Base-by-base conservation (phyloP, 2,113 vertebrate species). In the Typhlomys cinereus region DNA sequence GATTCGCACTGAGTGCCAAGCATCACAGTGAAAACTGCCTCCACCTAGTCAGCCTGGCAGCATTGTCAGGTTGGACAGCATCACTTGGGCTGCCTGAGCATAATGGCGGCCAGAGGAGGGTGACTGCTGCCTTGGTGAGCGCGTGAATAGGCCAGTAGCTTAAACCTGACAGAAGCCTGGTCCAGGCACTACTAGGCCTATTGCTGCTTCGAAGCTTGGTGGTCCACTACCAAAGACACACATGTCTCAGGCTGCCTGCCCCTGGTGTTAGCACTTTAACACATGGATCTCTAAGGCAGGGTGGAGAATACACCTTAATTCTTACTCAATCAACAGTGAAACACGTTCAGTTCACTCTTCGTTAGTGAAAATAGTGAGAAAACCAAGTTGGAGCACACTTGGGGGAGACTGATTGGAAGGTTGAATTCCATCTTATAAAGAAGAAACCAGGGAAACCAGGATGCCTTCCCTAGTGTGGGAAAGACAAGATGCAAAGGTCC, bases 21-120 rank as follows among this genome's bases (percentile, higher is more conserved):
- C 79, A 82, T 92, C 21, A 81, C 66, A 21, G 41, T 89, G 93
- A 61, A 94, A 85, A 61, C 81, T 67, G 17, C 88, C 50, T 79
- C 78, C 66, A 36, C 36, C 74, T 73, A 12, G 76, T 76, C 25
- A n/a, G 1, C 71, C 67, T 79, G 29, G 31, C 48, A 85, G 50
- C 57, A 15, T 67, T 87, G 41, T 83, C 82, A 85, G 39, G 39
- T 71, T 79, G 82, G 85, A 1, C 50, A 31, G 61, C 31, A 20
- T 66, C 29, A 74, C 21, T 57, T 36, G 39, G 39, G 9, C 70
- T 73, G 50, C 88, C 85, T 64, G 39, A 89, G 70, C 80, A 50
- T 80, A 88, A 50, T 70, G 20, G 85, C 41, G 39, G 75, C 44
- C 10, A 73, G 4, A 18, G 89, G 70, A 62, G 81, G 78, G 57